These are phyloP conservation scores for Maccullochella peelii DNA, from an alignment of 2,113 vertebrate genomes.

Conservation along the genomic window DNA sequence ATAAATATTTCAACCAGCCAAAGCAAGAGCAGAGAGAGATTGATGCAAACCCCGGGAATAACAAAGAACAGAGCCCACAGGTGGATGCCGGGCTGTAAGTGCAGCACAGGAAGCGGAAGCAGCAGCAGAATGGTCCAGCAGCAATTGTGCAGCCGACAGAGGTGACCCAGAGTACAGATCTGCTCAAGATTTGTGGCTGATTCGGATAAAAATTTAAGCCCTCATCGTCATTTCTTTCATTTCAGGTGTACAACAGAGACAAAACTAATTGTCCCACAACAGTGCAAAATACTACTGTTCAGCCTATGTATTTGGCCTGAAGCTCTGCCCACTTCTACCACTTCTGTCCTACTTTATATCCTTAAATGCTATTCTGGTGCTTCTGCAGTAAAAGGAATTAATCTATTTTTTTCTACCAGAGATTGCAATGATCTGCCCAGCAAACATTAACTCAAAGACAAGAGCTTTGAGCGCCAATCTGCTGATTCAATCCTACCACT, in stretches of 20 bases:
- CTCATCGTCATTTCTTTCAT: neutral
- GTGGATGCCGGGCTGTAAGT: slow-evolving; percentile 1
- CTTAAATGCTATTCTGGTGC: neutral
- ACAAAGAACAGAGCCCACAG: slow-evolving; percentile 2
- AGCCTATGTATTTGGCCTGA: neutral
- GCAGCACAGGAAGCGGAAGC: slow-evolving; percentile 20
- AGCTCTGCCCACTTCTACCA: neutral
- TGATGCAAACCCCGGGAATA: neutral
- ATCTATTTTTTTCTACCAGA: slow-evolving; percentile 13
- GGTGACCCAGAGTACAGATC: neutral
- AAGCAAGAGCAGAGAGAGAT: slow-evolving; percentile 15
- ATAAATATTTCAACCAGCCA: slow-evolving; percentile 46
- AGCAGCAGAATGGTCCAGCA: neutral
- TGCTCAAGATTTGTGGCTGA: neutral
- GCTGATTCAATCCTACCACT: slow-evolving; percentile 20
- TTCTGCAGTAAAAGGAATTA: slow-evolving; percentile 10
- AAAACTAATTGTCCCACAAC: neutral
- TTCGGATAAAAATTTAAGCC: neutral
- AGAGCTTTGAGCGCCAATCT: slow-evolving; percentile 11
- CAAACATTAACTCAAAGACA: slow-evolving; percentile 32
- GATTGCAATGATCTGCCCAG: neutral
- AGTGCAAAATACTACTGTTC: neutral
- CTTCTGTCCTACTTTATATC: slow-evolving; percentile 14
- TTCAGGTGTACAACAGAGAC: neutral
- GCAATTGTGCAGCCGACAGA: neutral